Evolutionary conservation across 2,113 vertebrate genomes (phyloP).

Genomic region (Pandion haliaetus): DNA sequence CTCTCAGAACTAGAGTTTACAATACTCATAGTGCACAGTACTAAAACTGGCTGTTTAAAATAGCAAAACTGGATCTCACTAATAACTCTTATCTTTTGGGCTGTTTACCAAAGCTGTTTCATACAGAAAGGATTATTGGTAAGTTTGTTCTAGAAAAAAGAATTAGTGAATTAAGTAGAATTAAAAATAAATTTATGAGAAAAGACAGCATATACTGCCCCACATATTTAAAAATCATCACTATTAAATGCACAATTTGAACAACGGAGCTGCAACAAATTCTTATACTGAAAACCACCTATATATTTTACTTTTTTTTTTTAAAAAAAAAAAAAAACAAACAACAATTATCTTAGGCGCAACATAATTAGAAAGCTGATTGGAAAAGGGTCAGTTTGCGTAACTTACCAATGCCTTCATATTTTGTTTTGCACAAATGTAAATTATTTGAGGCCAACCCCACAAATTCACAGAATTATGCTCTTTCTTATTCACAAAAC

Average conservation of each 20-base stretch:
- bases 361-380: constrained; percentile 12
- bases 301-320: background rate
- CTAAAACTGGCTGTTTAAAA: background rate
- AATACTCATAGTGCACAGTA: background rate
- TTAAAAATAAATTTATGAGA: background rate
- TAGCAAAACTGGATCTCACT: background rate
- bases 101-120: background rate
- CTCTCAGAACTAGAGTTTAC: background rate
- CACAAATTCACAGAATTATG: background rate
- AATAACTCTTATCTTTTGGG: background rate
- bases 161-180: background rate
- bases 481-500: background rate
- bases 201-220: background rate
- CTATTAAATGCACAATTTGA: background rate
- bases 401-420: background rate
- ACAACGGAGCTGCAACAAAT: background rate
- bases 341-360: background rate
- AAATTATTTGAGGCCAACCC: background rate
- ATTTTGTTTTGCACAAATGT: background rate
- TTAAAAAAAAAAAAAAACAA: background rate
- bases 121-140: background rate
- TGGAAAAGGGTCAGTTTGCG: background rate
- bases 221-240: background rate
- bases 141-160: background rate
- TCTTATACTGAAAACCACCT: background rate